phyloP scores from a whole-genome alignment of 2,888 invertebrate species.

The Ametastegia equiseti region DNA sequence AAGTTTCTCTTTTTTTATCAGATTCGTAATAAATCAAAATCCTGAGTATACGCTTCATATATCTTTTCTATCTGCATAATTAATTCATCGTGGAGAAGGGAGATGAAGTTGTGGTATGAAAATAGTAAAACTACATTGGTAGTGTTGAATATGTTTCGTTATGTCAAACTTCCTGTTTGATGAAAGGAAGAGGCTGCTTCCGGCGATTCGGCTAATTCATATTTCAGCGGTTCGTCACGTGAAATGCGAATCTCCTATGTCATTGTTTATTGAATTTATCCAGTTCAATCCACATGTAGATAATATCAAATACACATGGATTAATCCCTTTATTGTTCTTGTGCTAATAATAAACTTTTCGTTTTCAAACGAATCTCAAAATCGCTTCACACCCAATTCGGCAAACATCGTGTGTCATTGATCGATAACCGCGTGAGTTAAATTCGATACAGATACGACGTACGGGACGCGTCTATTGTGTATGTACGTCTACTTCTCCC shows the following conservation, averaged over 20 bases:
- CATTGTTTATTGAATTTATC: not conserved
- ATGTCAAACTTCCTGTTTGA: not conserved
- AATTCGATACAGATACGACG: not conserved
- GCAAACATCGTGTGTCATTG: not conserved
- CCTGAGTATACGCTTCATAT: too few species aligned
- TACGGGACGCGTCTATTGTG: not conserved
- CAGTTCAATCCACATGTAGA: too few species aligned
- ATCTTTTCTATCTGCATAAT: too few species aligned
- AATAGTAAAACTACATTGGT: not conserved
- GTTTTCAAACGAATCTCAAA: not conserved
- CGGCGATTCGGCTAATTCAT: not conserved
- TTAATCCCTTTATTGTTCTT: too few species aligned
- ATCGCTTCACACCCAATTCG: not conserved
- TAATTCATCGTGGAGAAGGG: too few species aligned
- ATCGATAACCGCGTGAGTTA: not conserved
- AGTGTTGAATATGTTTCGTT: not conserved
- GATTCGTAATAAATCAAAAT: too few species aligned
- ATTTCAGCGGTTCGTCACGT: not conserved
- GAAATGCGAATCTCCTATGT: conserved; percentile 15
- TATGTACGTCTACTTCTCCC: not conserved
- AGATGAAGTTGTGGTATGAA: too few species aligned
- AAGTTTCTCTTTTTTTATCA: too few species aligned
- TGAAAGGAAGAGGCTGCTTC: not conserved
- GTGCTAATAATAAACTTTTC: not conserved
- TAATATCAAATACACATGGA: not conserved